Conservation (phyloP, 2,113 vertebrate genomes). For the Zosterops pallidus region DNA sequence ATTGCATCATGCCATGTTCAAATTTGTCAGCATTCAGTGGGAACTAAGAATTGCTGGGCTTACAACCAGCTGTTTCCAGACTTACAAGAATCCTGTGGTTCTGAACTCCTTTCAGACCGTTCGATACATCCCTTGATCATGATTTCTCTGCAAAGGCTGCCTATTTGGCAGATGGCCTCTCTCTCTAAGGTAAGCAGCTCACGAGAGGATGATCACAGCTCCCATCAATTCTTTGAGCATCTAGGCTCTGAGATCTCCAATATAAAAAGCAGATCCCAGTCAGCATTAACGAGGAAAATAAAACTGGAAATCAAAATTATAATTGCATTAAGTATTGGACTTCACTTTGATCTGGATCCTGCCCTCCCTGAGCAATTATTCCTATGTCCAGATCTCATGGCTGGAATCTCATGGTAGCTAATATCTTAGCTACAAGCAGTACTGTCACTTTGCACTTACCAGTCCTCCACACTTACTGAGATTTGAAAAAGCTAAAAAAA, state of each 20-base stretch:
- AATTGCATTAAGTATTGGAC: background rate
- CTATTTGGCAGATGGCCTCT: background rate
- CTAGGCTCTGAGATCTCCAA: background rate
- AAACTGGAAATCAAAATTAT: background rate
- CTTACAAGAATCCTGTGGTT: background rate
- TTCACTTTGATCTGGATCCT: background rate
- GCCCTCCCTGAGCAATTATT: background rate
- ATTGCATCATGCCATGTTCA: background rate
- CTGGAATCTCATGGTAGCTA: background rate
- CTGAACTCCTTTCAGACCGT: background rate
- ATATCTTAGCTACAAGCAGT: background rate
- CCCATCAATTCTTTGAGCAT: background rate
- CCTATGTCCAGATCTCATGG: background rate
- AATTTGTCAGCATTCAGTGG: background rate
- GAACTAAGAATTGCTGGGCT: background rate
- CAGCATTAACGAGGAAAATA: background rate
- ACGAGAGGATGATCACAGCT: background rate
- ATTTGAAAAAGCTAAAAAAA: background rate
- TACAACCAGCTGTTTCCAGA: background rate
- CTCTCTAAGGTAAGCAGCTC: background rate
- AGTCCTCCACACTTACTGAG: background rate
- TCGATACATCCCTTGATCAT: background rate
- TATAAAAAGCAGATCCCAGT: background rate
- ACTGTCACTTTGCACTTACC: background rate
- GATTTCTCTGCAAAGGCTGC: background rate